phyloP scores from a whole-genome alignment of 1,140 invertebrate species.

The Tetranychus urticae region DNA sequence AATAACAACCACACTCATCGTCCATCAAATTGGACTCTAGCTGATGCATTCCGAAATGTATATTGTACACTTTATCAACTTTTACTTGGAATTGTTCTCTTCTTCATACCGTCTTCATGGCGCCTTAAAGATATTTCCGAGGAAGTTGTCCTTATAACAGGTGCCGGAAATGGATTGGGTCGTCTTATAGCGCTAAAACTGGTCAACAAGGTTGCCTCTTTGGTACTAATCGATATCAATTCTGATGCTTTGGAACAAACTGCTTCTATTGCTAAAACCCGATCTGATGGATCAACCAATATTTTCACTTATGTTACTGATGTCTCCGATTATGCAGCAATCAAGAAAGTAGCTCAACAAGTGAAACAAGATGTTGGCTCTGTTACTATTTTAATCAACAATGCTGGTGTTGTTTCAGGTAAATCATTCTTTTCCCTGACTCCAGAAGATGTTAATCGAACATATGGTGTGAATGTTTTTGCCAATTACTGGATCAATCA shows the following conservation, averaged over 20 bases:
- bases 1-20: too few species aligned
- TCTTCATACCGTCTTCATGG: slow-evolving; percentile 24
- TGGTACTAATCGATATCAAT: slow-evolving; percentile 17
- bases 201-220: slow-evolving; percentile 1
- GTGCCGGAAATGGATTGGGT: slow-evolving; percentile 19
- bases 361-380: slow-evolving; percentile 55
- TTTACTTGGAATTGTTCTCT: slow-evolving; percentile 17
- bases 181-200: slow-evolving; percentile 14
- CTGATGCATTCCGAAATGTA: too few species aligned
- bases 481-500: slow-evolving; percentile 37
- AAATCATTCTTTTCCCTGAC: slow-evolving; percentile 54
- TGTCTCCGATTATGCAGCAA: slow-evolving; percentile 44
- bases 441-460: slow-evolving; percentile 36
- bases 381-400: slow-evolving; percentile 70
- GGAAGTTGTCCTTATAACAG: slow-evolving; percentile 16
- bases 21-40: too few species aligned
- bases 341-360: slow-evolving; percentile 58
- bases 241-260: slow-evolving; percentile 11
- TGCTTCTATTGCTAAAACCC: not conserved
- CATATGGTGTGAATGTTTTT: slow-evolving; percentile 35
- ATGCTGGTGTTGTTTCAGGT: slow-evolving; percentile 76
- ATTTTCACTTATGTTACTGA: slow-evolving; percentile 23
- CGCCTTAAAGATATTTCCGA: slow-evolving; percentile 15
- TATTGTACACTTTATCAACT: too few species aligned
- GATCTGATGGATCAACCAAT: slow-evolving; percentile 17